phyloP scores from a whole-genome alignment of 1,140 invertebrate genomes.

The Drosophila oshimai region DNA sequence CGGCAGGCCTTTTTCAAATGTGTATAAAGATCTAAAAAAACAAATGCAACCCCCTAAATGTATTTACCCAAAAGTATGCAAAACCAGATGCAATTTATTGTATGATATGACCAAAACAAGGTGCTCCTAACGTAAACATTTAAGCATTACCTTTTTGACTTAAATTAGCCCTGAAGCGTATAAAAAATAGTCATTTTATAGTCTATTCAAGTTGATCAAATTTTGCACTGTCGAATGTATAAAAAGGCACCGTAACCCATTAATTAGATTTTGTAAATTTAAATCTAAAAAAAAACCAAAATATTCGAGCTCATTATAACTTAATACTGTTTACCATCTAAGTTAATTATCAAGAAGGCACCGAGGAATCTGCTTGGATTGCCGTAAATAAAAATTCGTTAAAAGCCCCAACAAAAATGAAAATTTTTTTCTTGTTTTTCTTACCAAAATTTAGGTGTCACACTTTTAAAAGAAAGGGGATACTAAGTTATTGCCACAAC shows the following conservation, averaged over 20 bases:
- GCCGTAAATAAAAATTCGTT: constrained; percentile 24
- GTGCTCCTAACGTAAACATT: constrained; percentile 12
- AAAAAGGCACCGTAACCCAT: constrained; percentile 10
- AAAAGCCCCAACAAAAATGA: neutral
- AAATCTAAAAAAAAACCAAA: constrained; percentile 2
- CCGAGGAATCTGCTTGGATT: neutral
- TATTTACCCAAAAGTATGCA: neutral
- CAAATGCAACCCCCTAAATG: neutral
- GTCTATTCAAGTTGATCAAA: constrained; percentile 21
- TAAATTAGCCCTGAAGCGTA: constrained; percentile 5
- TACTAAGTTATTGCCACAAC: too few relatives aligned
- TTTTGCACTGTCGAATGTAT: constrained; percentile 33
- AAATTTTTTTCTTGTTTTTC: neutral
- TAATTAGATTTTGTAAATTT: constrained; percentile 28
- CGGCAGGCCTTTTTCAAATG: constrained; percentile 14
- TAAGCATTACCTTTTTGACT: constrained; percentile 21
- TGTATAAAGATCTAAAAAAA: constrained; percentile 13
- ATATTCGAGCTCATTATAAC: constrained; percentile 12
- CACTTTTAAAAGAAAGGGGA: too few relatives aligned
- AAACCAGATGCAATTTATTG: constrained; percentile 43
- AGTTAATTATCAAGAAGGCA: constrained; percentile 15
- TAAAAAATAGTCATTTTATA: constrained; percentile 17
- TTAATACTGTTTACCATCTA: neutral
- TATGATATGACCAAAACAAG: constrained; percentile 18
- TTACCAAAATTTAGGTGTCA: too few relatives aligned